Conservation (phyloP, 2,888 invertebrate species). For the Tipula unca region DNA sequence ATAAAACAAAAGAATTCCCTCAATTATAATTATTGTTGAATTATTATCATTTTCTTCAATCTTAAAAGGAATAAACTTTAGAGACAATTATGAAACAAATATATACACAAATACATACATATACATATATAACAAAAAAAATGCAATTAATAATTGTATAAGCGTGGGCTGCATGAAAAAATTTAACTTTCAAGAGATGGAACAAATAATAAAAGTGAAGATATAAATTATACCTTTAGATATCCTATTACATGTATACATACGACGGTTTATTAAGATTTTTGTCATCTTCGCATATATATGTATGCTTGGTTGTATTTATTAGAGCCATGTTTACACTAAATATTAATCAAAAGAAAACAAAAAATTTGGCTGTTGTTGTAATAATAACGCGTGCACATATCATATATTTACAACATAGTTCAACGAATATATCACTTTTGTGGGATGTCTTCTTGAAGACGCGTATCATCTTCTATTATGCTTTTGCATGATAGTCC, state of each 20-base stretch:
- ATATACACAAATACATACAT: neutral
- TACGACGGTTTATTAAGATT: neutral
- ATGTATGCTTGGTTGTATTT: neutral
- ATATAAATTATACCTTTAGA: neutral
- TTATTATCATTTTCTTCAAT: constrained; percentile 8
- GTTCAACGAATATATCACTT: neutral
- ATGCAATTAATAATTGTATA: neutral
- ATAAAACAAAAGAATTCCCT: constrained; percentile 2
- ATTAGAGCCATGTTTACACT: neutral
- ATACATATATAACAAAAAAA: neutral
- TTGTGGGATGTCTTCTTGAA: neutral
- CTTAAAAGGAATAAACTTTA: constrained; percentile 14
- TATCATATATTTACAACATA: too few species aligned
- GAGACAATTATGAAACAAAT: neutral
- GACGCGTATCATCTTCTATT: neutral
- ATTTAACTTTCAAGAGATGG: neutral
- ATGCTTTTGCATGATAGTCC: neutral
- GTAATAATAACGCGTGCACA: neutral
- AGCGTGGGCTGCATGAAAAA: neutral
- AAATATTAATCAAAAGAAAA: neutral
- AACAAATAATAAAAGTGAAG: neutral
- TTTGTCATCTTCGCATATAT: neutral
- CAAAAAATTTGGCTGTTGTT: neutral
- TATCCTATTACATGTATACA: neutral
- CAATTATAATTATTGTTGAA: constrained; percentile 14